Percentiles rank a stretch among this genome's conserved stretches.
Conservation (phyloP, 1,140 invertebrate species). For the Dinoponera quadriceps region DNA sequence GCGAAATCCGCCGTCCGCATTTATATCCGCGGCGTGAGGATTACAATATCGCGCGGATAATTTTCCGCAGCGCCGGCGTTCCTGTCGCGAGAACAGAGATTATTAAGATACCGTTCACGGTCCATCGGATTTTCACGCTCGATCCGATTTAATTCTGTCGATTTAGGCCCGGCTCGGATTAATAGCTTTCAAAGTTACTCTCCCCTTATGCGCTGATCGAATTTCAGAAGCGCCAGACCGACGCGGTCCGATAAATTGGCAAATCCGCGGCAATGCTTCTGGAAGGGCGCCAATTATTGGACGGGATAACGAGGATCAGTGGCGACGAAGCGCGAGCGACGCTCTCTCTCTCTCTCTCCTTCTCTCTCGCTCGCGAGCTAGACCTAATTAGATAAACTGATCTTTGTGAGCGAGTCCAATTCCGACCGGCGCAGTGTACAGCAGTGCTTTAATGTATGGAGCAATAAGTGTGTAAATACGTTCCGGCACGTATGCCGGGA, state of each 20-base stretch:
- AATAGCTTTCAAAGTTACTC: conserved; percentile 66
- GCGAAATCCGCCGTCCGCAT: conserved; percentile 17
- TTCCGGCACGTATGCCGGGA: conserved; percentile 35
- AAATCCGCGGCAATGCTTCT: conserved; percentile 64
- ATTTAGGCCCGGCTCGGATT: conserved; percentile 55
- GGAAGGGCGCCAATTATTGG: conserved; percentile 71
- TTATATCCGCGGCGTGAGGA: conserved; percentile 28
- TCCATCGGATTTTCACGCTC: conserved; percentile 58
- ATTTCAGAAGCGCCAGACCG: conserved; percentile 65
- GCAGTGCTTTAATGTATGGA: conserved; percentile 48
- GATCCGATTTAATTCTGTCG: conserved; percentile 59
- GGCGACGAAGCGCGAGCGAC: conserved; percentile 65
- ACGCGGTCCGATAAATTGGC: conserved; percentile 67
- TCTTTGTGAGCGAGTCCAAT: conserved; percentile 67
- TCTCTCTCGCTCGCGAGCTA: conserved; percentile 6
- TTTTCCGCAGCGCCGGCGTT: conserved; percentile 34
- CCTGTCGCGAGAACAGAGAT: conserved; percentile 32
- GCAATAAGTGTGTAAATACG: conserved; percentile 54
- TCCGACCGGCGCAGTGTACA: conserved; percentile 36
- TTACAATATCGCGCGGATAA: conserved; percentile 49
- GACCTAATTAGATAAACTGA: conserved; percentile 72
- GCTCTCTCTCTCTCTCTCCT: background rate
- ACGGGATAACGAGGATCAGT: conserved; percentile 70
- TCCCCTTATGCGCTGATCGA: conserved; percentile 59
- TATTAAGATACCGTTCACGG: conserved; percentile 58